Evolutionary conservation across 2,888 invertebrate species (phyloP).

Genomic region (Cryptus armator): DNA sequence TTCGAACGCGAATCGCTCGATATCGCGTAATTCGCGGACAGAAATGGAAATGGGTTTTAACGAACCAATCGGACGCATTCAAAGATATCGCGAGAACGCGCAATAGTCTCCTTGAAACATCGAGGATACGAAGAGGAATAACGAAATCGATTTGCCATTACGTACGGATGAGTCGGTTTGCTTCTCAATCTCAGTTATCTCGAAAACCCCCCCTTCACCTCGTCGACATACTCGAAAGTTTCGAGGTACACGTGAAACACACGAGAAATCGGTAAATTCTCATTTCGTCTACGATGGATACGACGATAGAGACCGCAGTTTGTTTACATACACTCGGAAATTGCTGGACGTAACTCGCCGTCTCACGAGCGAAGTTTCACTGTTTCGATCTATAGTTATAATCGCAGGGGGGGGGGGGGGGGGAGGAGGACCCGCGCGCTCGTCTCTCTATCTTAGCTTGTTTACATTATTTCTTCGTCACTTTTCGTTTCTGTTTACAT

Average conservation of each 20-base stretch:
- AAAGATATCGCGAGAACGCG: constrained; percentile 32
- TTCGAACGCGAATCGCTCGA: background rate
- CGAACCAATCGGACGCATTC: background rate
- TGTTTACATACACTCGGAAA: constrained; percentile 50
- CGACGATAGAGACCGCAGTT: constrained; percentile 25
- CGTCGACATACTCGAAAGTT: constrained; percentile 22
- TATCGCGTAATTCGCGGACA: background rate
- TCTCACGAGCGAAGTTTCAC: constrained; percentile 2
- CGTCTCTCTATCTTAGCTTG: background rate
- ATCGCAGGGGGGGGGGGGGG: background rate
- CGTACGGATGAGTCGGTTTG: constrained; percentile 27
- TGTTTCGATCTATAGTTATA: constrained; percentile 5
- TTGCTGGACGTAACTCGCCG: constrained; percentile 37
- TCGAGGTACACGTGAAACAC: constrained; percentile 9
- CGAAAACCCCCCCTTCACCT: background rate
- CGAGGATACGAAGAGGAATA: constrained; percentile 2
- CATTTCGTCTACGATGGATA: constrained; percentile 27
- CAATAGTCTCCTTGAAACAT: constrained; percentile 20
- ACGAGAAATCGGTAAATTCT: constrained; percentile 34
- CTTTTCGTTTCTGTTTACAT: background rate
- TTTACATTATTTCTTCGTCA: no score
- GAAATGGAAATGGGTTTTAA: constrained; percentile 1
- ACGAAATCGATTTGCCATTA: constrained; percentile 39
- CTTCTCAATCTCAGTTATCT: constrained; percentile 8
- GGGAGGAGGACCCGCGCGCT: background rate